phyloP scores from a whole-genome alignment of 2,797 vertebrate genomes.

The Bradypodion ventrale region DNA sequence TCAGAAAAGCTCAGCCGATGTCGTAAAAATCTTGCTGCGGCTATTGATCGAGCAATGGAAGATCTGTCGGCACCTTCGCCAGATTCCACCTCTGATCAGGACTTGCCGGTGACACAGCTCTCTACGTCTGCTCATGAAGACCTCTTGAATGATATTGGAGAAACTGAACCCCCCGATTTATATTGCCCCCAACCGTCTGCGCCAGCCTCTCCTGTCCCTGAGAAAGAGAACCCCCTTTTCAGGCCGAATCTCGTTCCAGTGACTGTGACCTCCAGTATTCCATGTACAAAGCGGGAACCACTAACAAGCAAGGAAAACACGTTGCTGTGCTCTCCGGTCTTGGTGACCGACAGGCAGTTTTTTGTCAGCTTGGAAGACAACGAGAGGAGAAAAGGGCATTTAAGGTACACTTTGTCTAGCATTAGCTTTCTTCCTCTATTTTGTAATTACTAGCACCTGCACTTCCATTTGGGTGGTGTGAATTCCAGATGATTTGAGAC shows the following conservation, averaged over 20 bases:
- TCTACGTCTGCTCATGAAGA: background rate
- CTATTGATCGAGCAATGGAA: conserved; percentile 69
- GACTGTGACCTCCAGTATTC: conserved; percentile 15
- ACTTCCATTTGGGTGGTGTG: background rate
- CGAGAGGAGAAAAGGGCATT: conserved; percentile 47
- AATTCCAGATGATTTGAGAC: background rate
- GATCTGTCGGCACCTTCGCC: conserved; percentile 45
- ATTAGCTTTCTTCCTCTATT: background rate
- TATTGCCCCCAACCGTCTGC: background rate
- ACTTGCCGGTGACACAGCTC: background rate
- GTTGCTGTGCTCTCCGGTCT: conserved; percentile 35
- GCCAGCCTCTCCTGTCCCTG: background rate
- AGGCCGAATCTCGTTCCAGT: conserved; percentile 23
- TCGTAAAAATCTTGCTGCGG: conserved; percentile 68
- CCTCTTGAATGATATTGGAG: conserved; percentile 30
- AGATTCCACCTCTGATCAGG: conserved; percentile 29
- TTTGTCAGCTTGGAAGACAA: conserved; percentile 52
- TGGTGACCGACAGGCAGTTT: conserved; percentile 51
- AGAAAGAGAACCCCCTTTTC: conserved; percentile 49
- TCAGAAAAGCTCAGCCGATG: conserved; percentile 72
- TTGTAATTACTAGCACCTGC: background rate
- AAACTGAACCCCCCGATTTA: background rate
- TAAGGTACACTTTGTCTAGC: conserved; percentile 46
- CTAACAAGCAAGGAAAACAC: conserved; percentile 66
- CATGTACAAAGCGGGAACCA: conserved; percentile 55